Base-by-base conservation (phyloP, 2,888 invertebrate genomes). In the Andrena camellia region DNA sequence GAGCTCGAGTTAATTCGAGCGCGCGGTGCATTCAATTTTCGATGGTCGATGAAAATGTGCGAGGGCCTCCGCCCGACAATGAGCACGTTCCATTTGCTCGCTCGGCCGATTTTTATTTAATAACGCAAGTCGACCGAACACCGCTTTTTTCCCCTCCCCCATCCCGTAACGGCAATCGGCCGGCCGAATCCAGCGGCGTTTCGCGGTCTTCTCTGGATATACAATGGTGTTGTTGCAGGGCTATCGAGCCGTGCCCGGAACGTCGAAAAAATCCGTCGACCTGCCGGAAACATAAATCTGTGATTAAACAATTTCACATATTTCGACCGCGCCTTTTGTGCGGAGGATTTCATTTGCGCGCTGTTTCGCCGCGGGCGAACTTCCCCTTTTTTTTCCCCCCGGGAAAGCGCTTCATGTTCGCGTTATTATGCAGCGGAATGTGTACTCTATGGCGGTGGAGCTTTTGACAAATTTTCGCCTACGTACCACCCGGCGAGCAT, bases 1-100 rank as follows among this genome's bases (percentile, higher is more conserved):
- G 72, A 77, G 73, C 85, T 78, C 78, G 79, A 88, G 88, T 87
- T 81, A 78, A 88, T 88, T 81, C 75, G 75, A 85, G 80, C 62
- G 76, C 71, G 52, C 29, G 59, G 42, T 57, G 86, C 72, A 78
- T 78, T 83, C 80, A 74, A 76, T 81, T 77, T 76, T 83, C 75
- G 79, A 77, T 70, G 50, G 73, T 48, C 76, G 75, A 83, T 86
- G 81, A 77, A 88, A 86, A 83, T 67, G 42, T 52, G 75, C 62
- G 66, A 66, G 78, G 67, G 31, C 66, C 68, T 74, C 70, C 57
- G 59, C 48, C 23, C 62, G 79, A 78, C 86, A 86, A 87, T 82
- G 79, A 84, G 69, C 63, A 70, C 86, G 78, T 86, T 86, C 86
- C 81, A 86, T 83, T 87, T 83, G 78, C 69, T 59, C 75, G 76